Evolutionary conservation across 1,140 invertebrate genomes (phyloP), one percentile per base, ranked within the genome.

Genomic region (Mya arenaria): DNA sequence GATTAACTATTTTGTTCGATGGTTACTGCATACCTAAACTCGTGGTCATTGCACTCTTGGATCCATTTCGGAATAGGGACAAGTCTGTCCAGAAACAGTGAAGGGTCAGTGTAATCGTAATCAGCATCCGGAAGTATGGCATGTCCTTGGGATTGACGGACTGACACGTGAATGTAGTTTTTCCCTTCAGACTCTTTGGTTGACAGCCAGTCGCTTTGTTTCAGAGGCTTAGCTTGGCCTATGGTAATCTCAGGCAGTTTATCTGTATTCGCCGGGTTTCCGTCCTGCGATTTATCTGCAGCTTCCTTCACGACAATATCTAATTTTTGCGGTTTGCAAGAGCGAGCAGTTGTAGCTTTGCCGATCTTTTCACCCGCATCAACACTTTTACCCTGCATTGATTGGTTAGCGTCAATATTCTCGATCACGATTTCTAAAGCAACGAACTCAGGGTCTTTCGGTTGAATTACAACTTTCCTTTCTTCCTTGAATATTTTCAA

Each of bases 21-120:
- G n/a, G n/a, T n/a, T n/a, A n/a, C n/a, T n/a, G 48, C 25, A n/a
- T 74, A 74, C 71, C 71, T 58, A 36, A 74, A 74, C n/a, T 74
- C 71, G 56, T 60, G 34, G 30, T 74, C 71, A 36, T 66, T 77
- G 30, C 74, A 77, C 39, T 77, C 74, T 37, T 65, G 62, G 23
- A 66, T 55, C 74, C 74, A 77, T 66, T 77, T 77, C 23, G 74
- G 74, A 48, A 77, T 66, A 0, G 62, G 62, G 6, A 52, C 44
- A 4, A 55, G 25, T n/a, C 58, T 10, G 28, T 77, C 74, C 17
- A 77, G 19, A 32, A 77, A 77, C n/a, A 62, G 48, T 10, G 30
- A 34, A 6, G 74, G 74, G 28, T 77, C 74, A 23, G 44, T 65
- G n/a, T 77, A 77, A 23, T 74, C 71, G 39, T 74, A 74, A 74